Evolutionary conservation across 1,140 invertebrate species (phyloP).

Genomic region (Drosophila insularis): DNA sequence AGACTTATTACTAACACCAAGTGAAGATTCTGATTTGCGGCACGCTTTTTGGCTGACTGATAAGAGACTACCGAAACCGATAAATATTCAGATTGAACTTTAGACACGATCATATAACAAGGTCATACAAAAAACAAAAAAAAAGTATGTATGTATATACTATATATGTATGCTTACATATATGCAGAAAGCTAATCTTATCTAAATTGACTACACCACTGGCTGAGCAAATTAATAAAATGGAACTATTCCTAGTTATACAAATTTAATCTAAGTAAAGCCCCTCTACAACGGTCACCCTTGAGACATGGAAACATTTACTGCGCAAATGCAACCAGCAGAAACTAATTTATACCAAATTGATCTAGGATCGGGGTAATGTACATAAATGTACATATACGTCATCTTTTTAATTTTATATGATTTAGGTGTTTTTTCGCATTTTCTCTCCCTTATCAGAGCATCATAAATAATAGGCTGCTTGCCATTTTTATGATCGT

Average conservation of each 20-base stretch:
- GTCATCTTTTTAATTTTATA: conserved; percentile 32
- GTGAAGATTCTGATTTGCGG: conserved; percentile 8
- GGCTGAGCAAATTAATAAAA: conserved; percentile 30
- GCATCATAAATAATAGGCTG: conserved; percentile 14
- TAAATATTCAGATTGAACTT: conserved; percentile 50
- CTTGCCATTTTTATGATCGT: conserved; percentile 3
- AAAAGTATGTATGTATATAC: no score
- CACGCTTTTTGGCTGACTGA: conserved; percentile 53
- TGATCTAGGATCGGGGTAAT: conserved; percentile 20
- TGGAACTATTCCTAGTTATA: conserved; percentile 38
- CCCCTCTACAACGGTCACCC: conserved; percentile 43
- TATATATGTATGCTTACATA: no score
- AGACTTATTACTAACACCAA: neutral
- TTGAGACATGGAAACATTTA: conserved; percentile 34
- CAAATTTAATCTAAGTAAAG: conserved; percentile 13
- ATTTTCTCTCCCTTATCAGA: conserved; percentile 33
- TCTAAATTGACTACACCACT: conserved; percentile 57
- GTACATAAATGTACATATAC: neutral
- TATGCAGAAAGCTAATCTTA: conserved; percentile 44
- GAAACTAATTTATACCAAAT: conserved; percentile 60
- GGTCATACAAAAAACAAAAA: conserved; percentile 32
- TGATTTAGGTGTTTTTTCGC: neutral
- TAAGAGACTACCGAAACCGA: conserved; percentile 33
- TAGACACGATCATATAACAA: conserved; percentile 45
- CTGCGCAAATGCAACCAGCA: conserved; percentile 48